Evolutionary conservation across 2,888 invertebrate genomes (phyloP).

Genomic region (Ligdia adustata): DNA sequence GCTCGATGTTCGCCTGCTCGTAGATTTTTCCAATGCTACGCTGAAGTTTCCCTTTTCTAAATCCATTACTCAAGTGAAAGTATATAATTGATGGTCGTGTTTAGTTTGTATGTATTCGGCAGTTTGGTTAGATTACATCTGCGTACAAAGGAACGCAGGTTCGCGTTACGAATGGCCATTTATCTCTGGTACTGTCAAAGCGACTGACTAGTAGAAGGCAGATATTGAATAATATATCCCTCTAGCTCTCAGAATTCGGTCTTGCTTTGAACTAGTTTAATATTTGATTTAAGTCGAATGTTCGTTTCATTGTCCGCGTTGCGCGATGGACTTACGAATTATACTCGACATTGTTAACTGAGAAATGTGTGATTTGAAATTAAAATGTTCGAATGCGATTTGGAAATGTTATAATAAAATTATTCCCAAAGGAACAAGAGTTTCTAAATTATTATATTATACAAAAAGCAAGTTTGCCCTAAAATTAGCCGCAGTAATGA

Average conservation of each 20-base stretch:
- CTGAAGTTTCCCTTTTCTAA: background rate
- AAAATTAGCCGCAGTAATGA: no score
- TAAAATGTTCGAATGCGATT: no score
- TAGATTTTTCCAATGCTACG: background rate
- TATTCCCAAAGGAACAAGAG: no score
- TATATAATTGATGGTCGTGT: slow-evolving; percentile 1
- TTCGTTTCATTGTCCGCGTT: slow-evolving; percentile 18
- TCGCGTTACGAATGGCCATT: slow-evolving; percentile 20
- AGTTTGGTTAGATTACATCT: slow-evolving; percentile 14
- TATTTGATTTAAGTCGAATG: slow-evolving; percentile 19
- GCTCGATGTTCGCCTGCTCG: background rate
- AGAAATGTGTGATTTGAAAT: no score
- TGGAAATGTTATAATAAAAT: no score
- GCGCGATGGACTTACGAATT: no score
- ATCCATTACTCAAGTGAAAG: slow-evolving; percentile 1
- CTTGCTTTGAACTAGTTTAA: slow-evolving; percentile 11
- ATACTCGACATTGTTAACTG: no score
- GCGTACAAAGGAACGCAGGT: slow-evolving; percentile 9
- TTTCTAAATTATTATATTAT: no score
- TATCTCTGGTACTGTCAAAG: slow-evolving; percentile 26
- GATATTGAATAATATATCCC: slow-evolving; percentile 18
- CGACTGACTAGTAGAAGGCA: slow-evolving; percentile 15
- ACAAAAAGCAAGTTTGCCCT: no score
- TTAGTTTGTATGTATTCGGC: slow-evolving; percentile 4
- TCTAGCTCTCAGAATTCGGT: slow-evolving; percentile 7